These are phyloP conservation scores for Mormyrus lacerda DNA, from an alignment of 2,113 vertebrate species.

Conservation along the genomic window DNA sequence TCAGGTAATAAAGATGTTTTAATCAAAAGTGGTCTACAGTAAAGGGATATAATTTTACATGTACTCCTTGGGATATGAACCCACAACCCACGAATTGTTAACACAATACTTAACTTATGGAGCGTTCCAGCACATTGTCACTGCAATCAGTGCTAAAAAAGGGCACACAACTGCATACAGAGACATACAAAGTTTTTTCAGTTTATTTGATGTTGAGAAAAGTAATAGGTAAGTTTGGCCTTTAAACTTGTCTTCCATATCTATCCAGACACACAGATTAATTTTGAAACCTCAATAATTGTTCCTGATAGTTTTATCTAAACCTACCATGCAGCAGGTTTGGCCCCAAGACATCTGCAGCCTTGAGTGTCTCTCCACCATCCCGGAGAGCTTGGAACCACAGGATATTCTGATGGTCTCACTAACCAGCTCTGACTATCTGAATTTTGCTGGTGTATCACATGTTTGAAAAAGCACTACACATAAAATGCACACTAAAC, in stretches of 20 bases:
- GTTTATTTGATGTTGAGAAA: not conserved
- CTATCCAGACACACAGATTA: not conserved
- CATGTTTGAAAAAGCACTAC: not conserved
- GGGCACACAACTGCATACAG: not conserved
- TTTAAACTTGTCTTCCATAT: not conserved
- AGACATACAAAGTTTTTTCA: not conserved
- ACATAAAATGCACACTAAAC: not conserved
- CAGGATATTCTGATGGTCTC: slow-evolving; percentile 34
- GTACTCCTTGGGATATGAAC: not conserved
- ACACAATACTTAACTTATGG: not conserved
- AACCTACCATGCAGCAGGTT: slow-evolving; percentile 48
- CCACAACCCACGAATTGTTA: not conserved
- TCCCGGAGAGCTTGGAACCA: slow-evolving; percentile 82
- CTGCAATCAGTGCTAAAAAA: not conserved
- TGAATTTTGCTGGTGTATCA: not conserved
- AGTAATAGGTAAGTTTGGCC: not conserved
- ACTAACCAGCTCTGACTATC: not conserved
- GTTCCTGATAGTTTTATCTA: not conserved
- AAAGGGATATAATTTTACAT: not conserved
- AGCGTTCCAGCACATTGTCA: too few species aligned
- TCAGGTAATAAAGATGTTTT: too few species aligned
- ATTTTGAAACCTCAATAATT: not conserved
- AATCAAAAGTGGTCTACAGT: not conserved
- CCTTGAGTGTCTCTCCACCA: slow-evolving; percentile 87
- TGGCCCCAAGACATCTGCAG: slow-evolving; percentile 70